Conservation (phyloP, 2,797 vertebrate genomes). For the Setipinna tenuifilis region DNA sequence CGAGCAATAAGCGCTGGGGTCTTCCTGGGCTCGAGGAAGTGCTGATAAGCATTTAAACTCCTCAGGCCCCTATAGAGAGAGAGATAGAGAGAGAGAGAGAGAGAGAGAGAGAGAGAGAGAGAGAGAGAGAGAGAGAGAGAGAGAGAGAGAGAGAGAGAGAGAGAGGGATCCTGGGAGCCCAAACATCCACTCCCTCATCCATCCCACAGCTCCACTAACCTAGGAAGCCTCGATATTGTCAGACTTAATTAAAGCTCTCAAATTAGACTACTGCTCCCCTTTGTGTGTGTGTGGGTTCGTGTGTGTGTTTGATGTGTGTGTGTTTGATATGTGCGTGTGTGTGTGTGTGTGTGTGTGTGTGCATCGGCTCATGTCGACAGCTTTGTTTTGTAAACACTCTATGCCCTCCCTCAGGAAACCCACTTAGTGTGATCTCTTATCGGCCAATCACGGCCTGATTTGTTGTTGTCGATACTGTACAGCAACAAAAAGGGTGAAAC, state of each 20-base stretch:
- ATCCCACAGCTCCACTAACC: not conserved
- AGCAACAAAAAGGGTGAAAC: conserved; percentile 37
- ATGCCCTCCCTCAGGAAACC: conserved; percentile 46
- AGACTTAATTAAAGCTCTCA: not conserved
- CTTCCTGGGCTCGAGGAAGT: conserved; percentile 50
- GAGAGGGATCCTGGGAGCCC: not conserved
- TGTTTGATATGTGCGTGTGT: not conserved
- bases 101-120: no score
- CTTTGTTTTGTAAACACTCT: conserved; percentile 44
- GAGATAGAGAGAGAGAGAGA: not conserved
- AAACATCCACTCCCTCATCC: not conserved
- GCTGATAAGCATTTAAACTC: conserved; percentile 38
- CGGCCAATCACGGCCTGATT: conserved; percentile 63
- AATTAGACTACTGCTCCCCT: not conserved
- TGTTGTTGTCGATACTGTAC: conserved; percentile 47
- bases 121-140: no score
- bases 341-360: conserved; percentile 27
- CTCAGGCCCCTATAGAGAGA: not conserved
- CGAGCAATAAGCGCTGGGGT: conserved; percentile 68
- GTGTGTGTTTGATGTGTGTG: not conserved
- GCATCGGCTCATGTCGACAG: not conserved
- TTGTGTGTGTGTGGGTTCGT: not conserved
- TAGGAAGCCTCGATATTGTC: conserved; percentile 29
- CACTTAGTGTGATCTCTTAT: conserved; percentile 56
- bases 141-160: not conserved